Evolutionary conservation across 2,888 invertebrate species (phyloP).

Genomic region (Drosophila nr. fundita): DNA sequence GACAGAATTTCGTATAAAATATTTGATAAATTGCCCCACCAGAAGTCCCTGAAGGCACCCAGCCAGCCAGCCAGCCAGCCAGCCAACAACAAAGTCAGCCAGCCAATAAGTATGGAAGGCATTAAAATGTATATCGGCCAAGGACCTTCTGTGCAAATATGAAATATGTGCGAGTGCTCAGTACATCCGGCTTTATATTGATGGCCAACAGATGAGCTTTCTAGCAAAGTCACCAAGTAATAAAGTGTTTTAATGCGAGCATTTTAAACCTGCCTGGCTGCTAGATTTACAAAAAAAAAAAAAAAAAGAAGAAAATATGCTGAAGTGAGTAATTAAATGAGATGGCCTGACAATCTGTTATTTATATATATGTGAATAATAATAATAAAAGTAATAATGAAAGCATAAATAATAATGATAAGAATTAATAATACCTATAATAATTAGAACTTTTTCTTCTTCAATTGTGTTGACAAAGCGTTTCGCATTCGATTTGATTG

Average conservation of each 20-base stretch:
- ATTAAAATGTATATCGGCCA: conserved; percentile 26
- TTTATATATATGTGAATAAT: background rate
- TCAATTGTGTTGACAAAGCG: background rate
- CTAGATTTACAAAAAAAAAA: background rate
- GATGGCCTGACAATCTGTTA: background rate
- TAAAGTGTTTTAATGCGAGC: background rate
- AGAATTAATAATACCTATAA: too few species aligned
- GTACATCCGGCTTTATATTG: conserved; percentile 33
- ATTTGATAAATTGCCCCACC: conserved; percentile 68
- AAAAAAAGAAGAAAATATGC: background rate
- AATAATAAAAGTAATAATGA: background rate
- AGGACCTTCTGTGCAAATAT: conserved; percentile 34
- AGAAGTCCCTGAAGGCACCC: conserved; percentile 18
- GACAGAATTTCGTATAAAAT: conserved; percentile 59
- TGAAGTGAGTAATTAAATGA: background rate
- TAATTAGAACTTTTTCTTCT: too few species aligned
- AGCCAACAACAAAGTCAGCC: conserved; percentile 3
- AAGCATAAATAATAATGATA: background rate
- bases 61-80: conserved; percentile 1
- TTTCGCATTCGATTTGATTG: background rate
- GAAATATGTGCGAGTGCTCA: conserved; percentile 29
- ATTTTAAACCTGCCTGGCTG: background rate
- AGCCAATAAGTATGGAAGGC: conserved; percentile 15
- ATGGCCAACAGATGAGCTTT: conserved; percentile 30
- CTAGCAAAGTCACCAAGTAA: conserved; percentile 4